These are phyloP conservation scores for Pomacea maculata DNA, from an alignment of 1,140 invertebrate species.

Conservation along the genomic window DNA sequence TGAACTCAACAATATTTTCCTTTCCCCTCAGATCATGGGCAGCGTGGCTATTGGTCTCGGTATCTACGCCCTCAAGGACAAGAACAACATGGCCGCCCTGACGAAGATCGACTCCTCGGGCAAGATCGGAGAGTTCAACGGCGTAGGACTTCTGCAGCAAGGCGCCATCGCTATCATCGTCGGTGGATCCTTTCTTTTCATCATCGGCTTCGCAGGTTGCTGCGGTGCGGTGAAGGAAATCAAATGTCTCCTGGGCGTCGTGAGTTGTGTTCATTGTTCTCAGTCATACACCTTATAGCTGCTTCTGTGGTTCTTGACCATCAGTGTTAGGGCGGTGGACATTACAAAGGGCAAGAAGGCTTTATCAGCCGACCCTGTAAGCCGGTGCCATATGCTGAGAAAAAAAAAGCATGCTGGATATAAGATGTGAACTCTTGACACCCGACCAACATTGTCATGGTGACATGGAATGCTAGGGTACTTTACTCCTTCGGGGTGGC, in stretches of 20 bases:
- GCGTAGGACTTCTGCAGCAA: slow-evolving; percentile 34
- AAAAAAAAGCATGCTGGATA: too few relatives aligned
- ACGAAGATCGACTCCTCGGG: slow-evolving; percentile 71
- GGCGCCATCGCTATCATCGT: slow-evolving; percentile 72
- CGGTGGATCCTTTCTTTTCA: slow-evolving; percentile 79
- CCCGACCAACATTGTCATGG: too few relatives aligned
- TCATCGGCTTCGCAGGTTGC: slow-evolving; percentile 88
- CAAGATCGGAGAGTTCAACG: slow-evolving; percentile 45
- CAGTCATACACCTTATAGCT: slow-evolving; percentile 61
- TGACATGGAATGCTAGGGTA: too few relatives aligned
- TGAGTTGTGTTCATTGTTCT: slow-evolving; percentile 58
- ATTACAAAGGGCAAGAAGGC: too few relatives aligned
- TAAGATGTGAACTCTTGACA: too few relatives aligned
- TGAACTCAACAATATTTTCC: background rate
- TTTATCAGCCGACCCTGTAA: too few relatives aligned
- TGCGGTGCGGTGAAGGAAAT: slow-evolving; percentile 86
- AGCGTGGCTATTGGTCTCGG: slow-evolving; percentile 75
- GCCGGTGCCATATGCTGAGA: too few relatives aligned
- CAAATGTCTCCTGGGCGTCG: slow-evolving; percentile 81
- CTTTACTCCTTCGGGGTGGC: too few relatives aligned
- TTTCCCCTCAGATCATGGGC: slow-evolving; percentile 72
- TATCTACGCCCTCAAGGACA: slow-evolving; percentile 77
- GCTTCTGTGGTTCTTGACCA: background rate
- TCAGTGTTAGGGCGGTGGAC: too few relatives aligned
- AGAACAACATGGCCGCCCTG: slow-evolving; percentile 74